A percentile compares a stretch with the other conserved stretches of the same genome.
Evolutionary conservation across 2,888 invertebrate species (phyloP).

Genomic region (Carterocephalus palaemon): DNA sequence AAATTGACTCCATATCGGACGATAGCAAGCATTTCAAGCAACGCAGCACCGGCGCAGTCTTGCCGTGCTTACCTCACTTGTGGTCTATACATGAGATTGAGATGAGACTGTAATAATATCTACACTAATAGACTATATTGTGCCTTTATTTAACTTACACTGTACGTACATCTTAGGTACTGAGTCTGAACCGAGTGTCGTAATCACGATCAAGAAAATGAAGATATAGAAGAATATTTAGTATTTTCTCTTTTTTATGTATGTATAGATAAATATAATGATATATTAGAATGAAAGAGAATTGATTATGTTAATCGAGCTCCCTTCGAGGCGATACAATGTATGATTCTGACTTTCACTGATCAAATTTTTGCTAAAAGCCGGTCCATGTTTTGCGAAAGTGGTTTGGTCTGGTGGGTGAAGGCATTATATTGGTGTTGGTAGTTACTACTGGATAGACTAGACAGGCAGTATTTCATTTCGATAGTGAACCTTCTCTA

Average conservation of each 20-base stretch:
- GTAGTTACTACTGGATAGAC: constrained; percentile 48
- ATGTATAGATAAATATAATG: no score
- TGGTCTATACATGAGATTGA: constrained; percentile 8
- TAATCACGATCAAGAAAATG: no score
- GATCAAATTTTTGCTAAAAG: constrained; percentile 78
- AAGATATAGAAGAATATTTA: no score
- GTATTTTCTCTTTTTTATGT: no score
- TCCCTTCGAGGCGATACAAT: constrained; percentile 44
- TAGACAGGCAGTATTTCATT: constrained; percentile 38
- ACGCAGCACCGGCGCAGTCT: constrained; percentile 22
- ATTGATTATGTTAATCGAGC: constrained; percentile 52
- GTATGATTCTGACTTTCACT: constrained; percentile 70
- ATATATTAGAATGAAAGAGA: constrained; percentile 33
- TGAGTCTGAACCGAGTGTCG: no score
- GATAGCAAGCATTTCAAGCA: constrained; percentile 34
- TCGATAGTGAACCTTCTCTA: constrained; percentile 41
- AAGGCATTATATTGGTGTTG: constrained; percentile 41
- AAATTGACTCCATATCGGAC: constrained; percentile 70
- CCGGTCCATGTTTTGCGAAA: constrained; percentile 74
- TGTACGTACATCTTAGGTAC: no score
- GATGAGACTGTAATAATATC: no score
- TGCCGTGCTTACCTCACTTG: constrained; percentile 9
- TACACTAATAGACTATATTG: no score
- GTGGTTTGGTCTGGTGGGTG: constrained; percentile 63
- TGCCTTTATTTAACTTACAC: no score